Evolutionary conservation across 37 sponge, comb jelly and placozoan genomes (phyloP), one percentile per base, ranked within the genome.

Genomic region (Corticium candelabrum): DNA sequence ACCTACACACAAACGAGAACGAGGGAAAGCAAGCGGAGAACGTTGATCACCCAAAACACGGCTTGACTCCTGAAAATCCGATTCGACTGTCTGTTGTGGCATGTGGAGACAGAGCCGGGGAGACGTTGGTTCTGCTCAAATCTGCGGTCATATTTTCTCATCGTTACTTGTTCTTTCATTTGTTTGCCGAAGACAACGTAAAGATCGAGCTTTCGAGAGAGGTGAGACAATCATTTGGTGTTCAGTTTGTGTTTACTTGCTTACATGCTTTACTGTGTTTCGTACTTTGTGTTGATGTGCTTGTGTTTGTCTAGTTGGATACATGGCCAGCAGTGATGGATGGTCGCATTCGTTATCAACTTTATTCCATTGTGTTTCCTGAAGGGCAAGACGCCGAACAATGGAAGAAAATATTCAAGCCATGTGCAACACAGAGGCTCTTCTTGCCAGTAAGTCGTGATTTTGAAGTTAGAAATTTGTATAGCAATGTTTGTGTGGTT

Each of bases 401-500:
- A 77, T 83, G 84, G 84, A 80, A 27, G 70, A 50, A 32, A 34
- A 29, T 41, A 30, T 83, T 80, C 72, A 83, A 83, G 41, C 84
- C 78, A 3, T 83, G 84, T 29, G 80, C 84, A 3, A 38, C 78
- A n/a, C 29, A 32, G 0, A 35, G 84, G 1, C 70, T 83, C 40
- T 83, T 83, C 50, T 67, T 83, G 1, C 84, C 80, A 37, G 84
- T 83, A 80, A 67, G 84, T 75, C 57, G 1, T 32, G 2, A 30
- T 33, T 32, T 3, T 2, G 1, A 2, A 41, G 50, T 62, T 3
- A n/a, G n/a, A n/a, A n/a, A n/a, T n/a, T n/a, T n/a, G n/a, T n/a
- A 74, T 35, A 30, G 39, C 76, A 2, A 74, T 35, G 76, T 37
- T 34, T 38, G 29, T 34, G 29, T 36, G 3, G 34, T 68, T 31